Percentiles rank a stretch among this genome's conserved stretches.
Conservation (phyloP, 2,113 vertebrate species). For the Gopherus evgoodei region DNA sequence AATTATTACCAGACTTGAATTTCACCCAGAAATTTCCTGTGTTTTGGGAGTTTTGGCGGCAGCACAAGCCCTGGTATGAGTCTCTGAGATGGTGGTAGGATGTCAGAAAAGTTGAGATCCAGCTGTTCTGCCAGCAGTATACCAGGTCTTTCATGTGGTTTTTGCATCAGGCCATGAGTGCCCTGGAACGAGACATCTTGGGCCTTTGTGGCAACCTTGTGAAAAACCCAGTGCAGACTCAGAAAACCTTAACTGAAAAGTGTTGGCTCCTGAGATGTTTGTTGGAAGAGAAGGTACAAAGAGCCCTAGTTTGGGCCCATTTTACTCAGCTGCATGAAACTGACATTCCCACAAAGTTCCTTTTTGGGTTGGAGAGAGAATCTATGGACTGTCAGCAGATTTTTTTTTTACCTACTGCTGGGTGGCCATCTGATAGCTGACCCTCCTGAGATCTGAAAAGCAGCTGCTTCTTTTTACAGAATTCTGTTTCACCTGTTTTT, state of each 20-base stretch:
- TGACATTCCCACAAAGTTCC: neutral
- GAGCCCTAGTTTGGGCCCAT: neutral
- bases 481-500: neutral
- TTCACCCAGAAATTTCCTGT: neutral
- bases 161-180: neutral
- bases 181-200: neutral
- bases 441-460: neutral
- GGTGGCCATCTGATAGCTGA: neutral
- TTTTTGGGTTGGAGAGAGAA: neutral
- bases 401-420: neutral
- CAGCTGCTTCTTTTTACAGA: neutral
- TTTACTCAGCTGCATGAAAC: neutral
- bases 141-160: neutral
- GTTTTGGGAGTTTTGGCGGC: neutral
- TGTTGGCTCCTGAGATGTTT: neutral
- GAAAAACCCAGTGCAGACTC: neutral
- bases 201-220: neutral
- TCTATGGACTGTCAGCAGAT: too few species aligned
- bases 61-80: neutral
- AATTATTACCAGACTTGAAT: neutral
- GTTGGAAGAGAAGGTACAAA: neutral
- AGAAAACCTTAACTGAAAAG: neutral
- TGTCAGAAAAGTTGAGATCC: neutral
- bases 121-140: neutral
- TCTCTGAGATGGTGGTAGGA: neutral